phyloP scores from a whole-genome alignment of 1,140 invertebrate species.

The Bombus balteatus region DNA sequence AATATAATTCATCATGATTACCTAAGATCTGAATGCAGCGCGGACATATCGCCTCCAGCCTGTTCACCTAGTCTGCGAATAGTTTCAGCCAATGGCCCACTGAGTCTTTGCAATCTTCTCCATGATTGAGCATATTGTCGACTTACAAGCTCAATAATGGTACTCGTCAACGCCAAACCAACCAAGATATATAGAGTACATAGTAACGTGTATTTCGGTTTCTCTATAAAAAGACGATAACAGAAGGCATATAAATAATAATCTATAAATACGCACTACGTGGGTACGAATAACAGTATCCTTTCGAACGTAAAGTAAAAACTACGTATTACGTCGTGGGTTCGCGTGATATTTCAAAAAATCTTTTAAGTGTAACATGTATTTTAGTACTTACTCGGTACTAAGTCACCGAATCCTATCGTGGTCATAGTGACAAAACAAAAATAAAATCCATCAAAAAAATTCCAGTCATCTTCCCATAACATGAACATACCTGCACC shows the following conservation, averaged over 20 bases:
- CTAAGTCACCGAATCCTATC: constrained; percentile 95
- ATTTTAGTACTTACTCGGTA: constrained; percentile 88
- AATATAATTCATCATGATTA: constrained; percentile 67
- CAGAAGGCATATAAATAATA: constrained; percentile 41
- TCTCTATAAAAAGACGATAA: constrained; percentile 83
- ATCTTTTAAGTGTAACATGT: neutral
- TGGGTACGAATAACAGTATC: neutral
- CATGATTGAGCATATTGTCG: constrained; percentile 93
- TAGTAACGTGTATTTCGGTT: constrained; percentile 93
- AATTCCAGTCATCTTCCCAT: constrained; percentile 94
- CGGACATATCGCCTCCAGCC: constrained; percentile 87
- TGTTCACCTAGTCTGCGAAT: constrained; percentile 89
- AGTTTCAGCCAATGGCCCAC: constrained; percentile 91
- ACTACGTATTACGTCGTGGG: neutral
- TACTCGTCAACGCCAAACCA: constrained; percentile 96
- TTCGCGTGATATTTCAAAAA: neutral
- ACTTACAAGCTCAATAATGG: constrained; percentile 95
- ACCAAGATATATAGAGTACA: constrained; percentile 96
- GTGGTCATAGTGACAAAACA: constrained; percentile 98
- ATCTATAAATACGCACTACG: constrained; percentile 9
- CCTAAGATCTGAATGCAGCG: constrained; percentile 87
- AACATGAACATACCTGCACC: constrained; percentile 89
- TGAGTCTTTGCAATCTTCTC: constrained; percentile 89
- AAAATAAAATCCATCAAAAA: constrained; percentile 97
- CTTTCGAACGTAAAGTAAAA: neutral